phyloP scores from a whole-genome alignment of 2,113 vertebrate species.

The Gambusia holbrooki region DNA sequence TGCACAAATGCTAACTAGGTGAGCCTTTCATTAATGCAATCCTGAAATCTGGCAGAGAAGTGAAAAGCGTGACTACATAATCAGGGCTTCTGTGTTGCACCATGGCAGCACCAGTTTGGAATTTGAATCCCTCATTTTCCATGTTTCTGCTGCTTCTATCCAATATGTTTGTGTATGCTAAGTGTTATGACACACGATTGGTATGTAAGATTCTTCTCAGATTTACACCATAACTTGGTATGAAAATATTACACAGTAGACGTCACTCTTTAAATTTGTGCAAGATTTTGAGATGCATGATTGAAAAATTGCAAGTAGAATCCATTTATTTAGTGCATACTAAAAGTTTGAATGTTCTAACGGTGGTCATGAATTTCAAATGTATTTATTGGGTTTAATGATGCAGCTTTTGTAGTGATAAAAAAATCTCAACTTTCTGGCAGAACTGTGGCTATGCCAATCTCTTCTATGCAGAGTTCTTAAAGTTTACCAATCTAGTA shows the following conservation, averaged over 20 bases:
- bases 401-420: no score
- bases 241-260: not conserved
- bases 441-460: no score
- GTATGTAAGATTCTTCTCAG: not conserved
- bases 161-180: not conserved
- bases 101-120: constrained; percentile 8
- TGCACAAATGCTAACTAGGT: constrained; percentile 33
- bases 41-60: constrained; percentile 29
- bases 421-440: no score
- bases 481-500: not conserved
- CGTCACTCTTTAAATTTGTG: not conserved
- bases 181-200: not conserved
- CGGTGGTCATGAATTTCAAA: not conserved
- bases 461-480: not conserved
- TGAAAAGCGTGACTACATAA: constrained; percentile 39
- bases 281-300: not conserved
- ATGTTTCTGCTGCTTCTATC: constrained; percentile 34
- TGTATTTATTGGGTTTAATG: not conserved
- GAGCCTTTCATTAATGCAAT: constrained; percentile 45
- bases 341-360: not conserved
- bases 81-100: constrained; percentile 3
- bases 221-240: not conserved
- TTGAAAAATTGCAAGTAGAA: not conserved
- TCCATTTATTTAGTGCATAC: not conserved
- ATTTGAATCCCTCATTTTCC: constrained; percentile 2